Percentiles rank a stretch among this genome's conserved stretches.
Evolutionary conservation across 2,888 invertebrate genomes (phyloP).

Genomic region (Rotaria magnacalcarata): DNA sequence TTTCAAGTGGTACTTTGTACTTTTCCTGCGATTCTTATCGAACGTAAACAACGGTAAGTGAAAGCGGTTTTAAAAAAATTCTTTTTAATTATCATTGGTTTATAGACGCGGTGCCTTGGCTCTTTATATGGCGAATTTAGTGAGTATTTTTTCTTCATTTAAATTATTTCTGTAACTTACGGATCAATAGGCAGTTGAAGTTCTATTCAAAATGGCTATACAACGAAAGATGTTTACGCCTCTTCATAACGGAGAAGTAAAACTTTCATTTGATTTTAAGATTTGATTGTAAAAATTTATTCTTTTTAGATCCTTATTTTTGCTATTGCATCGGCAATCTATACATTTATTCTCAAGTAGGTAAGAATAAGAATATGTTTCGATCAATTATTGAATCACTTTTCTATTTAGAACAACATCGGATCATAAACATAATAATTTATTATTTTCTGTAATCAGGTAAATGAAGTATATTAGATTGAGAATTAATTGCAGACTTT

Average conservation of each 20-base stretch:
- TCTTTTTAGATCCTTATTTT: conserved; percentile 11
- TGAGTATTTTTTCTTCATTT: neutral
- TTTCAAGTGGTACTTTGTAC: neutral
- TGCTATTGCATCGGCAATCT: conserved; percentile 35
- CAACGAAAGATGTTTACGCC: conserved; percentile 51
- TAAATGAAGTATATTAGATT: neutral
- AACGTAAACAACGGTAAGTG: conserved; percentile 1
- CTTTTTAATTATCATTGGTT: neutral
- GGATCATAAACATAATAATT: neutral
- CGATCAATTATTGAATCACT: neutral
- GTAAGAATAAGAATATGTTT: neutral
- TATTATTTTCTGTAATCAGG: neutral
- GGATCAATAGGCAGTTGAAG: conserved; percentile 52
- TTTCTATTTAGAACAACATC: neutral
- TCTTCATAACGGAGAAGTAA: conserved; percentile 54
- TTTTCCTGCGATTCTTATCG: neutral
- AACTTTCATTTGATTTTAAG: conserved; percentile 42
- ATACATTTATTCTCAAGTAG: conserved; percentile 42
- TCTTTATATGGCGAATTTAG: conserved; percentile 43
- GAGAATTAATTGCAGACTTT: too few relatives aligned
- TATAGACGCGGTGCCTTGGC: conserved; percentile 38
- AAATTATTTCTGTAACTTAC: neutral
- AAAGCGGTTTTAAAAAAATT: too few relatives aligned
- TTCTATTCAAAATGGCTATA: conserved; percentile 52
- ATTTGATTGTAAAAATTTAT: neutral